A percentile compares a stretch with the other conserved stretches of the same genome.
Evolutionary conservation across 1,140 invertebrate species (phyloP).

Genomic region (Zaprionus capensis): DNA sequence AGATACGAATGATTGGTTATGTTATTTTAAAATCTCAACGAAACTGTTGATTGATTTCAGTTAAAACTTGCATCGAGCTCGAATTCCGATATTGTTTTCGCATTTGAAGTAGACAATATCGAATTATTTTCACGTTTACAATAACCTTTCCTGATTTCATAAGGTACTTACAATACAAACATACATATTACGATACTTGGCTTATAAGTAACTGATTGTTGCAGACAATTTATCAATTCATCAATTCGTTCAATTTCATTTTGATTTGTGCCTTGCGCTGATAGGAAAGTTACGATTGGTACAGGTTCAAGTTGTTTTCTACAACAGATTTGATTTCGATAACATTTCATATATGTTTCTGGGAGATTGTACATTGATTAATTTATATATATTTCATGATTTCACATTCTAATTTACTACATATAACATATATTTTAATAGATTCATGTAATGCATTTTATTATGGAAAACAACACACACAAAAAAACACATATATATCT

Average conservation of each 20-base stretch:
- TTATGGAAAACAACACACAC: background rate
- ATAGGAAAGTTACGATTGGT: slow-evolving; percentile 32
- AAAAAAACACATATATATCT: slow-evolving; percentile 25
- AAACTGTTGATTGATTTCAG: background rate
- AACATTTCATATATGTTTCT: slow-evolving; percentile 1
- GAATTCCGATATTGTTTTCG: background rate
- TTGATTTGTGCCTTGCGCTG: slow-evolving; percentile 20
- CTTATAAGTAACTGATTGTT: slow-evolving; percentile 35
- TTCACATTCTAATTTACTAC: slow-evolving; percentile 38
- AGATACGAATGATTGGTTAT: background rate
- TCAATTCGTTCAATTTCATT: slow-evolving; percentile 13
- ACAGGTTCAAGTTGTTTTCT: slow-evolving; percentile 13
- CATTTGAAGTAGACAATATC: background rate
- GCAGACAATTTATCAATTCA: slow-evolving; percentile 17
- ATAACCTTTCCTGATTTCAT: slow-evolving; percentile 18
- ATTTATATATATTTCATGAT: slow-evolving; percentile 3
- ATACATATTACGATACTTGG: slow-evolving; percentile 3
- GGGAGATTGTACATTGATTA: slow-evolving; percentile 1
- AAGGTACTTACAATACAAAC: slow-evolving; percentile 19
- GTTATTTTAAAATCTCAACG: background rate
- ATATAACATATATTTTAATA: slow-evolving; percentile 21
- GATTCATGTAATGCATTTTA: slow-evolving; percentile 13
- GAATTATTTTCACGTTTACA: background rate
- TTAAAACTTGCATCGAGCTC: slow-evolving; percentile 4
- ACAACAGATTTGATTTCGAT: slow-evolving; percentile 16